phyloP scores from a whole-genome alignment of 2,888 invertebrate genomes.

The Marronus borbonicus region DNA sequence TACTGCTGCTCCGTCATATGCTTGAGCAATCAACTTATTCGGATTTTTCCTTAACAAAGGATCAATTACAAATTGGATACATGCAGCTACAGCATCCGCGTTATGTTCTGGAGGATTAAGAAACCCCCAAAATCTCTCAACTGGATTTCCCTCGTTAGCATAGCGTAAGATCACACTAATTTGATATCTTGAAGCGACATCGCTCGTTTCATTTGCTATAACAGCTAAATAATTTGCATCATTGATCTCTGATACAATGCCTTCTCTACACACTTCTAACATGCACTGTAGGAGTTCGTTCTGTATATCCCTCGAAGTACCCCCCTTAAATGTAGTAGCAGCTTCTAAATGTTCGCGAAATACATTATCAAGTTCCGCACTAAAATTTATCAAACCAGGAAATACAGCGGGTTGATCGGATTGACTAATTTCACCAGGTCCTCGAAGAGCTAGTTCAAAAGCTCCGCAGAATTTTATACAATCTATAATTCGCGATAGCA shows the following conservation, averaged over 20 bases:
- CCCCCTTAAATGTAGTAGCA: too few species aligned
- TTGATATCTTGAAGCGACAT: not conserved
- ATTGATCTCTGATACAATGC: too few species aligned
- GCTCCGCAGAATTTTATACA: too few species aligned
- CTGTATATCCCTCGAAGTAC: too few species aligned
- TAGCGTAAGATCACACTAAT: slow-evolving; percentile 4
- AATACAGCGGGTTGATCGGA: not conserved
- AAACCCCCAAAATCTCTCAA: slow-evolving; percentile 9
- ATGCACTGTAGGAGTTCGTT: too few species aligned
- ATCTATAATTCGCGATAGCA: too few species aligned
- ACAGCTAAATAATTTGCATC: not conserved
- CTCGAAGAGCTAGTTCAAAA: not conserved
- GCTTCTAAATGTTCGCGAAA: too few species aligned
- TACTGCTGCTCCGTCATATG: not conserved
- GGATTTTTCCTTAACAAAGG: not conserved
- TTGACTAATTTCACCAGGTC: not conserved
- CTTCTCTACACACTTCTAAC: too few species aligned
- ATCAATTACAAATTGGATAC: not conserved
- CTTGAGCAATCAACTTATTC: slow-evolving; percentile 4
- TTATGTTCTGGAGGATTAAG: not conserved
- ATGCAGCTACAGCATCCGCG: not conserved
- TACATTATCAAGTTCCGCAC: too few species aligned
- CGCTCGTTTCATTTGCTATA: not conserved
- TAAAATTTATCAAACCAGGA: not conserved
- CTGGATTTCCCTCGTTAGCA: not conserved